Base-by-base conservation (phyloP, 2,113 vertebrate species). In the Pachycephala philippinensis region DNA sequence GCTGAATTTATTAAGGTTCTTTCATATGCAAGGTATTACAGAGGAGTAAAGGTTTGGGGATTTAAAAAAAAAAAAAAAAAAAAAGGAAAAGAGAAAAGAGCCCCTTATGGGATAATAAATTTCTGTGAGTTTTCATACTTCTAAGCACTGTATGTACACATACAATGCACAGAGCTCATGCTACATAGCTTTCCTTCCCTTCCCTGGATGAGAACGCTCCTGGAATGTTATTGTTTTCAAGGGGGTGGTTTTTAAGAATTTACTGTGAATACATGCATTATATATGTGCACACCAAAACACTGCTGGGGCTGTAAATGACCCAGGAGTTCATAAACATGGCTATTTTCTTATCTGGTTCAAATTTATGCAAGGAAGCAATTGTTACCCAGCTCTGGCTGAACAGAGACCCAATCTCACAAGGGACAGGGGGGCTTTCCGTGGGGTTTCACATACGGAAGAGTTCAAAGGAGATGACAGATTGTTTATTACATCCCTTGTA, bases 211-310 rank as follows among this genome's bases (percentile, higher is more conserved):
- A 95, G 79, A 96, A 93, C 12, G 4, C 39, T 84, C 49, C 68
- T 90, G 91, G 93, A 96, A 96, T 93, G 85, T 93, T 93, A 86
- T 63, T 92, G 88, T 95, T 96, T 92, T 86, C 50, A 78, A 63
- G 71, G 71, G 56, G 70, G 30, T 60, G 61, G 15, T 33, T 88
- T 90, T 75, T 70, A 74, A 93, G 88, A 94, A 93, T 90, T 93
- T 68, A 92, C 63, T 92, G 88, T 93, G 88, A 95, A 93, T 91
- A 76, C 30, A 50, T 70, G 68, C 60, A 86, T 86, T 95, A 92
- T 84, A 30, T 59, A 81, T 31, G 80, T 56, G 83, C 69, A 63
- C 75, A 68, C 42, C 64, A 78, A 86, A 91, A 61, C 45, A 61
- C 82, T 82, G 77, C 74, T 76, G 59, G 57, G 80, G 70, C 42